A percentile compares a stretch with the other conserved stretches of the same genome.
These are phyloP conservation scores for Frieseomelitta varia DNA, from an alignment of 1,140 invertebrate genomes.

Conservation along the genomic window DNA sequence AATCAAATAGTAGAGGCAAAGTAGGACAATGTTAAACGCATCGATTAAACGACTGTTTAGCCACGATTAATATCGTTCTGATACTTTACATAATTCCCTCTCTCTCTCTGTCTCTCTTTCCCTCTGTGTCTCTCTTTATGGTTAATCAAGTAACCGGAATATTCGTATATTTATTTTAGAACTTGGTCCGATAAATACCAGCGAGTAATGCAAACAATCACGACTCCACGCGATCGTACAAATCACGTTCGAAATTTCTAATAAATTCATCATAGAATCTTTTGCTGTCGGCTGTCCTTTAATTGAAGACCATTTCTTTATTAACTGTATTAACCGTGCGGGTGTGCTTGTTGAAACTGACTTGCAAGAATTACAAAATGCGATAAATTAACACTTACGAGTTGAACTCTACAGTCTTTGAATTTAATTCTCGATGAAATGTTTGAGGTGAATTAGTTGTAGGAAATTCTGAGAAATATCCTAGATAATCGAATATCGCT, in stretches of 20 bases:
- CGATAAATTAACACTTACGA: not conserved
- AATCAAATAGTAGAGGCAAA: constrained; percentile 9
- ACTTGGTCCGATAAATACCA: not conserved
- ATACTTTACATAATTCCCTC: not conserved
- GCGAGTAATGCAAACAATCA: not conserved
- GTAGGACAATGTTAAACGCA: constrained; percentile 29
- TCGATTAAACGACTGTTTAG: constrained; percentile 30
- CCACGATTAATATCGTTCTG: constrained; percentile 18
- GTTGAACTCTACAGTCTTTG: not conserved
- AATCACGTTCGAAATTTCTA: not conserved
- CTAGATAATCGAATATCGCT: too few species aligned
- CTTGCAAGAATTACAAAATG: not conserved
- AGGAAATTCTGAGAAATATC: too few species aligned
- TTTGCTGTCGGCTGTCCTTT: not conserved
- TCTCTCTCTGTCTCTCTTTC: too few species aligned
- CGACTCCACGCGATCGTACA: not conserved
- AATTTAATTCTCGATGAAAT: not conserved
- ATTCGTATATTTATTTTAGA: constrained; percentile 22
- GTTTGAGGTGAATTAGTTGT: not conserved
- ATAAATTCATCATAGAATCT: not conserved
- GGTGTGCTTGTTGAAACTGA: not conserved
- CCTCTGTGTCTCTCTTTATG: not conserved
- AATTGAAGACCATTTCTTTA: not conserved
- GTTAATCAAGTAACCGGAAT: not conserved
- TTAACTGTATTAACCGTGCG: too few species aligned